Percentiles rank a stretch among this genome's conserved stretches.
Conservation (phyloP, 2,888 invertebrate genomes). For the Xanthia icteritia region DNA sequence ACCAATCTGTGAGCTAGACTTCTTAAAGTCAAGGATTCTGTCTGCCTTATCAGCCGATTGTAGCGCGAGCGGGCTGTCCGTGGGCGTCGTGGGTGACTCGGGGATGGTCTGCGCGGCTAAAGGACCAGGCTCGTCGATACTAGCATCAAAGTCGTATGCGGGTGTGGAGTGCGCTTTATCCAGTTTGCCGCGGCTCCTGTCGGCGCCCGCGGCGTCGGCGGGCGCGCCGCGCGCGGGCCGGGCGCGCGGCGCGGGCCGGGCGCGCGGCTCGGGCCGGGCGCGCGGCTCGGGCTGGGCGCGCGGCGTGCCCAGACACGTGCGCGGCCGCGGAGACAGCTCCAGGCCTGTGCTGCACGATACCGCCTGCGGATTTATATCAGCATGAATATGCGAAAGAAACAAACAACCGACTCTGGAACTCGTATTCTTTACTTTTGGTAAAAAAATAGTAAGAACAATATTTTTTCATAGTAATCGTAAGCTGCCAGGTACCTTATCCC, state of each 20-base stretch:
- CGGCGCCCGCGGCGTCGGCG: constrained; percentile 62
- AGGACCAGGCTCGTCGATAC: constrained; percentile 69
- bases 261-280: constrained; percentile 64
- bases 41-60: constrained; percentile 78
- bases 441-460: not conserved
- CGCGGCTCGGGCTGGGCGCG: constrained; percentile 57
- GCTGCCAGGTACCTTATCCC: constrained; percentile 90
- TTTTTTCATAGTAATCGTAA: not conserved
- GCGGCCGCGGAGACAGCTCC: constrained; percentile 92
- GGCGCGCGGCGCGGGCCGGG: constrained; percentile 57
- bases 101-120: constrained; percentile 79
- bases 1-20: constrained; percentile 82
- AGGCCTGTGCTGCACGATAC: constrained; percentile 94
- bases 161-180: constrained; percentile 96
- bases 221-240: constrained; percentile 58
- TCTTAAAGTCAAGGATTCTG: constrained; percentile 84
- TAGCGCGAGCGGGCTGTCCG: constrained; percentile 77
- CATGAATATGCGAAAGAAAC: not conserved
- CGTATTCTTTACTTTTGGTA: not conserved
- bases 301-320: constrained; percentile 91
- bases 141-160: constrained; percentile 92
- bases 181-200: constrained; percentile 84
- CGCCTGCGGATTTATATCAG: constrained; percentile 81
- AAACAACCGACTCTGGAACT: not conserved
- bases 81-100: constrained; percentile 80